Evolutionary conservation across 2,888 invertebrate genomes (phyloP), one percentile per base, ranked within the genome.

Genomic region (Molanna angustata): DNA sequence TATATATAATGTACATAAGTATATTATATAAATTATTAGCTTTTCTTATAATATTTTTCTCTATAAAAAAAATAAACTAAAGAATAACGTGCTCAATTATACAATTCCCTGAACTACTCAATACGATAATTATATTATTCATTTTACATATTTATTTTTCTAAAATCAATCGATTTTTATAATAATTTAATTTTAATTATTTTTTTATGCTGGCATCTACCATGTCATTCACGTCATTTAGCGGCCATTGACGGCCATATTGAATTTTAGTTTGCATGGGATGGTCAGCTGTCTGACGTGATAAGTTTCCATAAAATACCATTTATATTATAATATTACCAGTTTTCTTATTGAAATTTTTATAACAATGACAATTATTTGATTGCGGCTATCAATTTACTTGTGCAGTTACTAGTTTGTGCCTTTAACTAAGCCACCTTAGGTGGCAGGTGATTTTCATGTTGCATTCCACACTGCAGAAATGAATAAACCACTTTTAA

Each of bases 211-310:
- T n/a, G n/a, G n/a, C n/a, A n/a, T n/a, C n/a, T n/a, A n/a, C 61
- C 67, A 67, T 68, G 67, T 69, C 70, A 69, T 67, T 69, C 64
- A 66, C 63, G 54, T 64, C 62, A 67, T 65, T 69, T 69, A 64
- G 64, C 65, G 61, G 67, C 63, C 52, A 47, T 52, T 66, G 70
- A 68, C 74, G 68, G 76, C 76, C 76, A 77, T 77, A 70, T 76
- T 77, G 74, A 73, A 74, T 73, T 73, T 40, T 74, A 72, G 69
- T 73, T 70, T 73, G 74, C 68, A 70, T 69, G 74, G 75, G 76
- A 73, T 76, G 76, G 76, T 77, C 76, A 77, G 76, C 76, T 77
- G 76, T 75, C 69, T 67, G 65, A 69, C 69, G 70, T 49, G 49
- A 33, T 43, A 16, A 49, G 42, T 43, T 42, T 49, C 43, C 42